Conservation (phyloP, 2,888 invertebrate genomes). For the Oligia latruncula region DNA sequence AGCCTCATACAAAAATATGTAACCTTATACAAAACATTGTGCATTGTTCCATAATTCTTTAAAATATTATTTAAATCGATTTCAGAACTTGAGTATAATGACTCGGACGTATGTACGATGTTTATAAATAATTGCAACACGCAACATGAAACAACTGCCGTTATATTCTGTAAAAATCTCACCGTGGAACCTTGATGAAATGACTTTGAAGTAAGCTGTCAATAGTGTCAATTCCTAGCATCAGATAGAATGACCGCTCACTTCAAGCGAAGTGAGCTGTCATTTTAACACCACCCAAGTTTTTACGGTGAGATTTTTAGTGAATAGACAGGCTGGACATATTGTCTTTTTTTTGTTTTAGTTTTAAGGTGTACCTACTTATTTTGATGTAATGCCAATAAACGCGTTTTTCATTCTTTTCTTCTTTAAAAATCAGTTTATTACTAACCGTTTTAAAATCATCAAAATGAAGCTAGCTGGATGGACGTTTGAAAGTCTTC, state of each 20-base stretch:
- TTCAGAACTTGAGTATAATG: neutral
- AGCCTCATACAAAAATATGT: neutral
- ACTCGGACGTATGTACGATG: neutral
- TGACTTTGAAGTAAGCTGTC: neutral
- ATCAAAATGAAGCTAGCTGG: neutral
- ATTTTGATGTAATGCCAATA: too few species aligned
- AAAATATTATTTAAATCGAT: neutral
- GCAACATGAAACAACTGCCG: neutral
- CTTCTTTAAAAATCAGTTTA: too few species aligned
- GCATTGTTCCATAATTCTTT: neutral
- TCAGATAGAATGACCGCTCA: neutral
- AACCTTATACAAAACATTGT: neutral
- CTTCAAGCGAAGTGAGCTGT: neutral
- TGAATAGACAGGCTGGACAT: neutral
- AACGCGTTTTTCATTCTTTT: too few species aligned
- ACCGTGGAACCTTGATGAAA: neutral
- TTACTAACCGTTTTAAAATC: neutral
- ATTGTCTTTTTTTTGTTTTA: neutral
- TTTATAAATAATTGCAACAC: neutral
- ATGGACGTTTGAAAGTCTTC: constrained; percentile 16
- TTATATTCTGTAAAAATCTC: neutral
- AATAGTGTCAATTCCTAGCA: neutral
- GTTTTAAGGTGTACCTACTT: too few species aligned
- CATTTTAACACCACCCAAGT: too few species aligned
- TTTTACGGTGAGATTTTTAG: neutral